These are phyloP conservation scores for Urocitellus parryii DNA, from an alignment of 2,113 vertebrate genomes.

Conservation along the genomic window DNA sequence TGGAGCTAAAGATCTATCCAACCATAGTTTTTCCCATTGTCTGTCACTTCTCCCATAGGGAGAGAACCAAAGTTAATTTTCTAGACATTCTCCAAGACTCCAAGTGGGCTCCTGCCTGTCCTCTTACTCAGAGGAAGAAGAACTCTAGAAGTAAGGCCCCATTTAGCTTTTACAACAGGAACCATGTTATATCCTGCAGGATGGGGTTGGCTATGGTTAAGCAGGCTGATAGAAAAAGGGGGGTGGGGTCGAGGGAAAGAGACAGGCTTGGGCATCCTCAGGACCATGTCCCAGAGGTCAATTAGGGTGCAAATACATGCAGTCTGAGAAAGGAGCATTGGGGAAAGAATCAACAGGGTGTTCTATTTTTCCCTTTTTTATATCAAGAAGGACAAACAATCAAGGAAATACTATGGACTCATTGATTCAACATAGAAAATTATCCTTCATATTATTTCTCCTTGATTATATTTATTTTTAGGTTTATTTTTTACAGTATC, in stretches of 20 bases:
- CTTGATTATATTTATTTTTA: neutral
- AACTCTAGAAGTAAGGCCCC: neutral
- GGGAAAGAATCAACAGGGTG: neutral
- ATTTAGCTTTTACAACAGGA: neutral
- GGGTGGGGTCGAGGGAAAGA: neutral
- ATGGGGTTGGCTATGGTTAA: neutral
- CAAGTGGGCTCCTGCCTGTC: neutral
- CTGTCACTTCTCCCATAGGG: neutral
- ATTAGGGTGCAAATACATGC: neutral
- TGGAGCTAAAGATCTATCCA: neutral
- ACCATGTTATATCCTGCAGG: neutral
- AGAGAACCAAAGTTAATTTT: neutral
- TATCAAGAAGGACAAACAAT: conserved; percentile 14
- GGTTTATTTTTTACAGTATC: neutral
- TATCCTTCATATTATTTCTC: neutral
- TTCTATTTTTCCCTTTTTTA: conserved; percentile 1
- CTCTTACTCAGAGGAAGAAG: conserved; percentile 2
- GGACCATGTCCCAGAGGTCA: neutral
- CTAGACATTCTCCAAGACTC: neutral
- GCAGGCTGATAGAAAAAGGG: neutral
- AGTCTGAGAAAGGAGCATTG: neutral
- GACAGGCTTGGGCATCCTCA: neutral
- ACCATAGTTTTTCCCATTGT: neutral
- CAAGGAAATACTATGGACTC: neutral
- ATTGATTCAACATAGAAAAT: neutral